Evolutionary conservation across 2,113 vertebrate species (phyloP).

Genomic region (Riparia riparia): DNA sequence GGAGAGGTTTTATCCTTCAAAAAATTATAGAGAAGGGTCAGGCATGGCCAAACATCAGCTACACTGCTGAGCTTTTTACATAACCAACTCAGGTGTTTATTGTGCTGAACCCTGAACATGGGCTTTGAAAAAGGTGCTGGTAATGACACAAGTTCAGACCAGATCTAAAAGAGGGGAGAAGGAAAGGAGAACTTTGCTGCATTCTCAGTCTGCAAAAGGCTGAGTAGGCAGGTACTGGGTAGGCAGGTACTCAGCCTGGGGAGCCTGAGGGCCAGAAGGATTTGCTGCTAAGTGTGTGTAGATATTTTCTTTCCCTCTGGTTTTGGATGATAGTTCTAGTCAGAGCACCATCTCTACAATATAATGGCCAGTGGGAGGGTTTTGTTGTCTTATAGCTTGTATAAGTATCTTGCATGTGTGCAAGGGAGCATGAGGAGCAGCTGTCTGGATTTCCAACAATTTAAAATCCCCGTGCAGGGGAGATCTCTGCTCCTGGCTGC

Average conservation of each 20-base stretch:
- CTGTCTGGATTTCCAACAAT: background rate
- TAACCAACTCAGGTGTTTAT: background rate
- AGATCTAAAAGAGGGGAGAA: background rate
- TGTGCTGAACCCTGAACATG: fast-evolving
- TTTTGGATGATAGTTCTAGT: background rate
- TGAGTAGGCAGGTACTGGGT: background rate
- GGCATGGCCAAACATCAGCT: background rate
- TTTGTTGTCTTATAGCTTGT: background rate
- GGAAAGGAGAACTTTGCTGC: background rate
- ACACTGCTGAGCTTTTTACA: background rate
- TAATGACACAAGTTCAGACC: fast-evolving
- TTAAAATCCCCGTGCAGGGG: background rate
- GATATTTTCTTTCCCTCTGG: background rate
- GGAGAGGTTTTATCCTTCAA: background rate
- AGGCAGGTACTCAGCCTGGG: background rate
- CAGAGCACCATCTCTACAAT: background rate
- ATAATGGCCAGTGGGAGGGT: background rate
- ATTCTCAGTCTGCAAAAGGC: background rate
- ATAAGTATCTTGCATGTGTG: background rate
- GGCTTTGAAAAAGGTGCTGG: background rate
- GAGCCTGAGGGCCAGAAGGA: background rate
- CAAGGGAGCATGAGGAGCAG: background rate
- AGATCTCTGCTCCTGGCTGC: background rate
- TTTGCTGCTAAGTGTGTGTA: background rate
- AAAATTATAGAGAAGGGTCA: background rate